Evolutionary conservation across 2,113 vertebrate genomes (phyloP).

Genomic region (Actenoides lindsayi): DNA sequence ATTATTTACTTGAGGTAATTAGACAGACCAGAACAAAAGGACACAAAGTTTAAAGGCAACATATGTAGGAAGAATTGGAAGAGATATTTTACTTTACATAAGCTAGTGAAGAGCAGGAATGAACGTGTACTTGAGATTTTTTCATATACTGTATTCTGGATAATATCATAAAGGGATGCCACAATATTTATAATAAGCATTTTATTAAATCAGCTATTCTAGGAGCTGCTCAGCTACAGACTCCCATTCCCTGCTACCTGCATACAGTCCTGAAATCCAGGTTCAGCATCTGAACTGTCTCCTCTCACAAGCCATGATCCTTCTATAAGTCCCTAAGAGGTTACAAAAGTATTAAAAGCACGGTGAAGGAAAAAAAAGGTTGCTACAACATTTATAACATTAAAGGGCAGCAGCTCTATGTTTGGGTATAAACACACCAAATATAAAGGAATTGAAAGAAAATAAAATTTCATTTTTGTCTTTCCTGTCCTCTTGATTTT

Average conservation of each 20-base stretch:
- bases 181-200: neutral
- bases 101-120: neutral
- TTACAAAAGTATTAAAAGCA: neutral
- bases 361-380: neutral
- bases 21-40: constrained; percentile 45
- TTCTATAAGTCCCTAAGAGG: neutral
- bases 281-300: neutral
- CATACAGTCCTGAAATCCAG: neutral
- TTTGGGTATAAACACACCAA: neutral
- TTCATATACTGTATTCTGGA: neutral
- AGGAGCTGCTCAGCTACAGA: neutral
- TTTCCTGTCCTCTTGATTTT: neutral
- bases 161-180: neutral
- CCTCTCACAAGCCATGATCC: neutral
- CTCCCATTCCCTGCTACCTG: neutral
- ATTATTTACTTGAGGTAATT: constrained; percentile 47
- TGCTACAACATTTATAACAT: neutral
- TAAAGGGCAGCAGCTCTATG: neutral
- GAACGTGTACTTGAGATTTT: neutral
- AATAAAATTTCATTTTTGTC: neutral
- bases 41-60: constrained; percentile 38
- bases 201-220: neutral
- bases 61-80: constrained; percentile 8
- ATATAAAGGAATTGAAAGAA: neutral
- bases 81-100: neutral